phyloP scores from a whole-genome alignment of 35 echinoderm and acorn worm genomes.

The Acanthaster planci region DNA sequence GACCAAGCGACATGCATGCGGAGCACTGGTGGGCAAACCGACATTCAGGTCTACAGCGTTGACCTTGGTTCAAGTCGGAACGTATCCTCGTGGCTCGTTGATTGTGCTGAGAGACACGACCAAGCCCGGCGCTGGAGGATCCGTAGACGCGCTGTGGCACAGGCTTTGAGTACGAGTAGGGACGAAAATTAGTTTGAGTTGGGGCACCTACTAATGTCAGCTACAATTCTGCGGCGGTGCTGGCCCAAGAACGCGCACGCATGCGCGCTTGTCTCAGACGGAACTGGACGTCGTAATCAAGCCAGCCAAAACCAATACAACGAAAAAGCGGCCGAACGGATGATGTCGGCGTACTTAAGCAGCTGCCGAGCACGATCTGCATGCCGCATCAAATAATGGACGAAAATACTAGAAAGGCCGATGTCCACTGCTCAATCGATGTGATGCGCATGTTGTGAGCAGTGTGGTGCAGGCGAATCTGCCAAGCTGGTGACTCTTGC shows the following conservation, averaged over 20 bases:
- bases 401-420: not conserved
- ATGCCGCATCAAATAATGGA: not conserved
- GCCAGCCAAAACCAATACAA: constrained; percentile 14
- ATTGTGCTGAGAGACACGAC: not conserved
- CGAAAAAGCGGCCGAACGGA: not conserved
- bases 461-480: not conserved
- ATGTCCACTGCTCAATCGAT: constrained; percentile 34
- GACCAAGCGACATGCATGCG: not conserved
- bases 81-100: no score
- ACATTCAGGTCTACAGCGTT: not conserved
- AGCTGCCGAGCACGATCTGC: not conserved
- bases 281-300: constrained; percentile 35
- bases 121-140: not conserved
- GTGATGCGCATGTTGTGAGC: not conserved
- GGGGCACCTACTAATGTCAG: not conserved
- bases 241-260: constrained; percentile 20
- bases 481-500: not conserved
- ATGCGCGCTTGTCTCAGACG: constrained; percentile 3
- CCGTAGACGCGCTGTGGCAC: not conserved
- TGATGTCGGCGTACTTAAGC: no score
- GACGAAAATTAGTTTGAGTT: not conserved
- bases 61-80: not conserved
- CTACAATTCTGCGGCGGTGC: constrained; percentile 25
- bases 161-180: not conserved
- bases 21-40: not conserved